Evolutionary conservation across 2,888 invertebrate genomes (phyloP).

Genomic region (Drosophila multiciliata): DNA sequence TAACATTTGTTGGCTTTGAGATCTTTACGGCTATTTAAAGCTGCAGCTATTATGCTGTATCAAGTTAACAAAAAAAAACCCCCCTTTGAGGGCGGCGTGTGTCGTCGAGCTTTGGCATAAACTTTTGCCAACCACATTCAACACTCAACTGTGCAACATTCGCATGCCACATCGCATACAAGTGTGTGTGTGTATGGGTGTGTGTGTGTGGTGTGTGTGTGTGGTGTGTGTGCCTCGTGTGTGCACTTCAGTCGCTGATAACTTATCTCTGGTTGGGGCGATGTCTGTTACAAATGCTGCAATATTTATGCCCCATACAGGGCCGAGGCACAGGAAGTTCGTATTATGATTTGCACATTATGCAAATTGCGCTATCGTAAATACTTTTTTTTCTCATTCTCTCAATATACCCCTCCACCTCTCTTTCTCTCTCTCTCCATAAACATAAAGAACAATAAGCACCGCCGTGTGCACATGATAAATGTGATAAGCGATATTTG

Average conservation of each 20-base stretch:
- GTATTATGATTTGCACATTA: constrained; percentile 80
- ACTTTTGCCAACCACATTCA: constrained; percentile 57
- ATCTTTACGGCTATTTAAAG: constrained; percentile 41
- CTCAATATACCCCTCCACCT: not conserved
- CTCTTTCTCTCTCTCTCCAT: not conserved
- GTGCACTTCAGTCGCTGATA: constrained; percentile 71
- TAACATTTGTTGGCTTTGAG: constrained; percentile 32
- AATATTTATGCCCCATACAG: constrained; percentile 70
- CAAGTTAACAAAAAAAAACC: constrained; percentile 21
- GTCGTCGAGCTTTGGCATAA: constrained; percentile 48
- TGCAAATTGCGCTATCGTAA: constrained; percentile 79
- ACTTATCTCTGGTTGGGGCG: constrained; percentile 61
- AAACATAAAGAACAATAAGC: constrained; percentile 52
- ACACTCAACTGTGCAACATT: constrained; percentile 39
- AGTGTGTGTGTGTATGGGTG: constrained; percentile 54
- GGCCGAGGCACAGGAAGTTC: constrained; percentile 59
- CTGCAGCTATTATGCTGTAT: constrained; percentile 37
- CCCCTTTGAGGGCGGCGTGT: constrained; percentile 10
- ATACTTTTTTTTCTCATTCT: constrained; percentile 49
- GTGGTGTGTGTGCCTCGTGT: constrained; percentile 51
- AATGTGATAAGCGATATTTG: constrained; percentile 75
- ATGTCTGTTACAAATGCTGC: constrained; percentile 77
- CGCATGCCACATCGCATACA: constrained; percentile 43
- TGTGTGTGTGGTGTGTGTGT: too few species aligned
- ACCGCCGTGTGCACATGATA: constrained; percentile 73